These are phyloP conservation scores for Naja naja DNA, from an alignment of 2,113 vertebrate species.

Conservation along the genomic window DNA sequence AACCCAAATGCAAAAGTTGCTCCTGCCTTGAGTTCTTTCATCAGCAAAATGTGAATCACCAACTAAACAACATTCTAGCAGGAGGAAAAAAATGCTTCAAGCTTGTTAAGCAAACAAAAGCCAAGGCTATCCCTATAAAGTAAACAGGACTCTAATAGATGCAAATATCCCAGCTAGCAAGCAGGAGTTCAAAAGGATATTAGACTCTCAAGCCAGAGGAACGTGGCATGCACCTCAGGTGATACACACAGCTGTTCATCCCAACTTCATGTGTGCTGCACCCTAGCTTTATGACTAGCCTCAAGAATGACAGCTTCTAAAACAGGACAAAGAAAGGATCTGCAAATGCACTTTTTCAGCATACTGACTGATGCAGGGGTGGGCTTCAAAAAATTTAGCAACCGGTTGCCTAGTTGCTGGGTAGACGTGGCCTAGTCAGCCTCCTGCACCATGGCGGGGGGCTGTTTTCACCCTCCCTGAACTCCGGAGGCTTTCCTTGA, in stretches of 20 bases:
- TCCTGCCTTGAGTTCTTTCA: neutral
- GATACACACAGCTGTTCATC: neutral
- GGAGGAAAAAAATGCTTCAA: neutral
- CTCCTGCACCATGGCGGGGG: too few relatives aligned
- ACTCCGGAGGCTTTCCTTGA: too few relatives aligned
- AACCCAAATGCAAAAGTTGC: neutral
- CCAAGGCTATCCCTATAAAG: slow-evolving; percentile 49
- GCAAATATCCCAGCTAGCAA: neutral
- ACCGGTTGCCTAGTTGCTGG: too few relatives aligned
- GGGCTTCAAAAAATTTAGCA: too few relatives aligned
- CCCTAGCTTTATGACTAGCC: neutral
- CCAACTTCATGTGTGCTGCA: neutral
- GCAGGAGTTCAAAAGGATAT: neutral
- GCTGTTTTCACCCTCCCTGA: too few relatives aligned
- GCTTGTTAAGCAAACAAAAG: slow-evolving; percentile 58
- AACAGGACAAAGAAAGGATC: neutral
- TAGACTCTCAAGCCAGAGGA: neutral
- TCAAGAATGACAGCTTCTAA: neutral
- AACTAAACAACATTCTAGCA: slow-evolving; percentile 6
- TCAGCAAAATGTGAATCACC: neutral
- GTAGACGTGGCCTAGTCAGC: too few relatives aligned
- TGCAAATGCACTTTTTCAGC: neutral
- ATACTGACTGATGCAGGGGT: neutral
- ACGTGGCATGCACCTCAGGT: neutral
- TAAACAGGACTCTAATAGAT: slow-evolving; percentile 57